Evolutionary conservation across 2,888 invertebrate genomes (phyloP).

Genomic region (Pecten maximus): DNA sequence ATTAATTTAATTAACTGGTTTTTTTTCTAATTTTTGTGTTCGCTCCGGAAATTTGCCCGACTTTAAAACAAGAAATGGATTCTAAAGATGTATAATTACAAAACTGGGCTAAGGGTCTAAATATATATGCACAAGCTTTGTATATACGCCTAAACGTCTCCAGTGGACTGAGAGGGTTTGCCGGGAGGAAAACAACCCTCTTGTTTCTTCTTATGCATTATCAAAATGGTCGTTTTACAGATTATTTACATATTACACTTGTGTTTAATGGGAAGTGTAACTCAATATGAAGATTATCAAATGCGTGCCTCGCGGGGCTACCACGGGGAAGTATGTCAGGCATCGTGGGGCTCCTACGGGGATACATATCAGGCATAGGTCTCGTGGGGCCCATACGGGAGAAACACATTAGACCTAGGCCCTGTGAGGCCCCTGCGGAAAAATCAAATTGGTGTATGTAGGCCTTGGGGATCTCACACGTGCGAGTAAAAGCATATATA

Average conservation of each 20-base stretch:
- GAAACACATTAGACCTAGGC: not conserved
- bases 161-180: not conserved
- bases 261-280: not conserved
- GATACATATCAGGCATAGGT: not conserved
- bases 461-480: too few relatives aligned
- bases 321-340: not conserved
- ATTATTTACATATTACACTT: slow-evolving; percentile 17
- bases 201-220: slow-evolving; percentile 4
- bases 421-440: not conserved
- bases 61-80: not conserved
- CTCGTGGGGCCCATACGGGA: not conserved
- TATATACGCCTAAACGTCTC: not conserved
- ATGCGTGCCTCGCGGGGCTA: not conserved
- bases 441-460: too few relatives aligned
- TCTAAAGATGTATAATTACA: not conserved
- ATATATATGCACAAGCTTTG: not conserved
- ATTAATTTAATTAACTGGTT: not conserved
- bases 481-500: too few relatives aligned
- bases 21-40: not conserved
- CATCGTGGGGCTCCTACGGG: not conserved
- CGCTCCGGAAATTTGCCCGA: not conserved
- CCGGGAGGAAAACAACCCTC: not conserved
- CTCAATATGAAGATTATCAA: not conserved
- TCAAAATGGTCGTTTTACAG: slow-evolving; percentile 24
- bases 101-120: not conserved